Percentiles rank a stretch among this genome's conserved stretches.
These are phyloP conservation scores for Ellobius talpinus DNA, from an alignment of 2,113 vertebrate species.

Conservation along the genomic window DNA sequence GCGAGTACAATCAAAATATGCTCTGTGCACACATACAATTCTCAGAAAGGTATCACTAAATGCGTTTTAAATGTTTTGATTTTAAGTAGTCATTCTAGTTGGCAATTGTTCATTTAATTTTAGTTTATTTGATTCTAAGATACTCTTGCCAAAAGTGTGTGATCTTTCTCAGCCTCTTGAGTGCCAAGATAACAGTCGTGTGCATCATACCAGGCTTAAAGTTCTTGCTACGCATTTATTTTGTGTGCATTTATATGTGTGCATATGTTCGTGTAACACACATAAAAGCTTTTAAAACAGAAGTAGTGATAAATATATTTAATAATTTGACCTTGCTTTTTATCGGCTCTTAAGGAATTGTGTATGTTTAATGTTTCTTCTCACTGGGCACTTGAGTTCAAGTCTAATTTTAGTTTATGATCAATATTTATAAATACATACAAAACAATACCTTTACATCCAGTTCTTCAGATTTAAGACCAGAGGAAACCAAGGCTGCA, in stretches of 20 bases:
- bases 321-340: slow-evolving; percentile 52
- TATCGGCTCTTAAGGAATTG: slow-evolving; percentile 42
- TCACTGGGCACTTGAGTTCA: slow-evolving; percentile 1
- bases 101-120: not conserved
- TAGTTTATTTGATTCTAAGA: not conserved
- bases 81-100: not conserved
- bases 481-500: slow-evolving; percentile 90
- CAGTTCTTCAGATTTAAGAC: slow-evolving; percentile 91
- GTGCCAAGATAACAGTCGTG: not conserved
- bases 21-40: not conserved
- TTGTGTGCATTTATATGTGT: not conserved
- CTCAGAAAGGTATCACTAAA: not conserved
- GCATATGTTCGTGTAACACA: not conserved
- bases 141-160: not conserved
- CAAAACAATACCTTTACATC: slow-evolving; percentile 93
- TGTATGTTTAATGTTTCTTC: slow-evolving; percentile 57
- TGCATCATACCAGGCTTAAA: not conserved
- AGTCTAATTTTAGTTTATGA: slow-evolving; percentile 64
- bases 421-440: slow-evolving; percentile 40
- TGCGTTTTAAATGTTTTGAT: not conserved
- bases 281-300: slow-evolving; percentile 5
- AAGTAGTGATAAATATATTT: slow-evolving; percentile 51
- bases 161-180: not conserved
- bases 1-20: not conserved
- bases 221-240: not conserved